Base-by-base conservation (phyloP, 1,140 invertebrate genomes). In the Danaus melanippus region DNA sequence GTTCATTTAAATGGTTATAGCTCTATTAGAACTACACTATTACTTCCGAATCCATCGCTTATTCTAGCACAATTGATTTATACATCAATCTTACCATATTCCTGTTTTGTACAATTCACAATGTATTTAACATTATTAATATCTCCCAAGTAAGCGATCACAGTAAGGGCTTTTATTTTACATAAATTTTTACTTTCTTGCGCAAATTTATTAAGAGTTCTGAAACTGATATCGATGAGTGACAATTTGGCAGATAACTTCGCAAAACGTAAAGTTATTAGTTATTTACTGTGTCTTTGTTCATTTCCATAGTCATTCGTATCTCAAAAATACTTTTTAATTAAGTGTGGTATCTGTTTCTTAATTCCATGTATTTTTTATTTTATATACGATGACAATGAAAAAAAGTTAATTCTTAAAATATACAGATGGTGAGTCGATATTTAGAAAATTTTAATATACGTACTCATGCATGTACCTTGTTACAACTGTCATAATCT, bases 231-330 rank as follows among this genome's bases (percentile, higher is more conserved):
- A 15, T 67, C 71, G 10, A 67, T 43, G 43, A 78, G 21, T 9
- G 56, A 62, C 15, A 75, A 15, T 60, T 51, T 71, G 48, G 69
- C 69, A 5, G 65, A 64, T 41, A 57, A 42, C 64, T 66, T 68
- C 10, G 69, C 58, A 41, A 78, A 71, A 32, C 58, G 51, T 10
- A 67, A 15, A 12, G 70, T n/a, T n/a, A n/a, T n/a, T n/a, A n/a
- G n/a, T n/a, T n/a, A n/a, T n/a, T n/a, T n/a, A n/a, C n/a, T n/a
- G n/a, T n/a, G n/a, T n/a, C n/a, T n/a, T n/a, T n/a, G n/a, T n/a
- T n/a, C n/a, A n/a, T n/a, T n/a, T n/a, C n/a, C n/a, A n/a, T n/a
- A n/a, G n/a, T n/a, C n/a, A n/a, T n/a, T n/a, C n/a, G n/a, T n/a
- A n/a, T n/a, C n/a, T n/a, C n/a, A n/a, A n/a, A n/a, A n/a, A n/a